Percentiles rank a stretch among this genome's conserved stretches.
These are phyloP conservation scores for Physeter macrocephalus DNA, from an alignment of 2,113 vertebrate species.

Conservation along the genomic window DNA sequence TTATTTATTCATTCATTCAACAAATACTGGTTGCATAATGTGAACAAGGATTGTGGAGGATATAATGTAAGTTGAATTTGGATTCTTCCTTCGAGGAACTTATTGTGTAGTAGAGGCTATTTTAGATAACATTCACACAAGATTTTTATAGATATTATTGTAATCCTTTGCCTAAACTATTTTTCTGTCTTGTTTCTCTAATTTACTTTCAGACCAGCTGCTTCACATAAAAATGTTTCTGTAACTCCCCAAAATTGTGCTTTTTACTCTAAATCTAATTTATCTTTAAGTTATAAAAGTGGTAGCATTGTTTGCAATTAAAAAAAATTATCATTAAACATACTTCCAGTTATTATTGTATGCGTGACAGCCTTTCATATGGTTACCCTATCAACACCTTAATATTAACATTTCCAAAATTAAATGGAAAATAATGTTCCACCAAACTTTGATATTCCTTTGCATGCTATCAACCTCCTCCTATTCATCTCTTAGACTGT, in stretches of 20 bases:
- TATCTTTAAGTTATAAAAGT: neutral
- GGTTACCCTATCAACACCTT: neutral
- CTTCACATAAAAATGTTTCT: neutral
- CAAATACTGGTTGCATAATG: neutral
- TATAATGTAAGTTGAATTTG: neutral
- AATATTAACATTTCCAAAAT: neutral
- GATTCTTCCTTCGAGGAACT: neutral
- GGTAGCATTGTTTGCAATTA: neutral
- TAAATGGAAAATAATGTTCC: too few relatives aligned
- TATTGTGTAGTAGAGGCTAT: neutral
- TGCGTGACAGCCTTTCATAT: neutral
- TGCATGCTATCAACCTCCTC: neutral
- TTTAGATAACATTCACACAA: neutral
- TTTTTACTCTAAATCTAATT: neutral
- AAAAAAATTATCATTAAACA: neutral
- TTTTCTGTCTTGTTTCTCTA: neutral
- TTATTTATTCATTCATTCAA: neutral
- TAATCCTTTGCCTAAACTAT: neutral
- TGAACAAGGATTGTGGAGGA: neutral
- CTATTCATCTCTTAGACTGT: neutral
- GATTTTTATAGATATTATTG: neutral
- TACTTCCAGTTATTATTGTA: neutral
- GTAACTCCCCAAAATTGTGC: neutral
- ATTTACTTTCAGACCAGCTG: neutral
- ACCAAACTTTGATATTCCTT: neutral